Evolutionary conservation across 2,113 vertebrate genomes (phyloP).

Genomic region (Garra rufa): DNA sequence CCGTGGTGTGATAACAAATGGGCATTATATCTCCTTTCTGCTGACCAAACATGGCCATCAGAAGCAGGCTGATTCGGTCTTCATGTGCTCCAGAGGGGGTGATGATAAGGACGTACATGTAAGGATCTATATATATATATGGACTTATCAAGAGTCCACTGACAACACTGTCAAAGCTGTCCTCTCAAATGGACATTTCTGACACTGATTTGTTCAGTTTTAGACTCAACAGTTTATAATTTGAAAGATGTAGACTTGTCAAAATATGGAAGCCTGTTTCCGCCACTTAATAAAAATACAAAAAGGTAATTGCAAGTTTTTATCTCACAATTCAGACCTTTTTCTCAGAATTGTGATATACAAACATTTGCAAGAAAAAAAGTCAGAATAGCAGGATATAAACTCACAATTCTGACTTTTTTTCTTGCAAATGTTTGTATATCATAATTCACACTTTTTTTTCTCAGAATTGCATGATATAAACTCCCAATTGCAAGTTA

Average conservation of each 20-base stretch:
- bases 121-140: slow-evolving; percentile 70
- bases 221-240: neutral
- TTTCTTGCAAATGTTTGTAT: no score
- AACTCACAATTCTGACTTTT: no score
- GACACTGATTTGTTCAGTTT: slow-evolving; percentile 36
- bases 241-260: neutral
- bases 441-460: no score
- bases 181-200: slow-evolving; percentile 43
- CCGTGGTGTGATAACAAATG: slow-evolving; percentile 73
- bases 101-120: slow-evolving; percentile 71
- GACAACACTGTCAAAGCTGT: slow-evolving; percentile 50
- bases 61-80: slow-evolving; percentile 74
- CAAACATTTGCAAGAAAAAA: no score
- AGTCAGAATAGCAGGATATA: no score
- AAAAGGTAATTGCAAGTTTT: no score
- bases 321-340: no score
- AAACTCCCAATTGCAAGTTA: no score
- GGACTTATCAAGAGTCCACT: slow-evolving; percentile 61
- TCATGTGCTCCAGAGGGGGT: slow-evolving; percentile 71
- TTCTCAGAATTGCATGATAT: no score
- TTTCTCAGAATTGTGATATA: no score
- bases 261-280: neutral
- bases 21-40: slow-evolving; percentile 73
- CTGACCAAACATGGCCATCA: slow-evolving; percentile 86
- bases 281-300: no score